These are phyloP conservation scores for Trileptium ribeirensis DNA, from an alignment of 2,888 invertebrate genomes.

Conservation along the genomic window DNA sequence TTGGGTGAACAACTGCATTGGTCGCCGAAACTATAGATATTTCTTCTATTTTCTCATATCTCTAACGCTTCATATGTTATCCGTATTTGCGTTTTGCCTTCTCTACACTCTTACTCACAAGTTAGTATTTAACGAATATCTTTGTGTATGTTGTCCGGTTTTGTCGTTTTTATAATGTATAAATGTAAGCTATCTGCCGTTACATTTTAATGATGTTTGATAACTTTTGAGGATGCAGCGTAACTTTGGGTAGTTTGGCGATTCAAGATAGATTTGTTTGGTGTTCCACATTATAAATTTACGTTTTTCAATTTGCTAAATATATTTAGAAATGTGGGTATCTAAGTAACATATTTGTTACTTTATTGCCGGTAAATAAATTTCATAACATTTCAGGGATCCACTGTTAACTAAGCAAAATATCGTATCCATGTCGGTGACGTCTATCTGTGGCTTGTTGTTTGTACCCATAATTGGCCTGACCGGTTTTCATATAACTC, in stretches of 20 bases:
- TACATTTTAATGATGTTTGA: no score
- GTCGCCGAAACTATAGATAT: conserved; percentile 67
- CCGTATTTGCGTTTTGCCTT: conserved; percentile 87
- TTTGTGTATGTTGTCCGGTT: no score
- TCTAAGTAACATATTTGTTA: no score
- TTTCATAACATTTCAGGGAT: conserved; percentile 36
- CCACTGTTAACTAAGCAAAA: conserved; percentile 43
- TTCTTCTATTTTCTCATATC: conserved; percentile 98
- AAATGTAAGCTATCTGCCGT: no score
- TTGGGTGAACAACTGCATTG: conserved; percentile 53
- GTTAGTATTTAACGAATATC: no score
- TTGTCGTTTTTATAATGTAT: no score
- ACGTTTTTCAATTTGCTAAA: no score
- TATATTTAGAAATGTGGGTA: no score
- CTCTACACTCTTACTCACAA: conserved; percentile 81
- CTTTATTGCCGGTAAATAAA: no score
- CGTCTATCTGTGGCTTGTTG: conserved; percentile 80
- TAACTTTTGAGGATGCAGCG: no score
- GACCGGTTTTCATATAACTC: conserved; percentile 93
- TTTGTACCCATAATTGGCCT: conserved; percentile 94
- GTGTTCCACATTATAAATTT: not conserved
- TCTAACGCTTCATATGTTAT: conserved; percentile 91
- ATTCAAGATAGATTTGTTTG: not conserved
- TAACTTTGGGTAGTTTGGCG: no score
- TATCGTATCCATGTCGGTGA: conserved; percentile 61